Conservation (phyloP, 2,113 vertebrate genomes). For the Chionomys nivalis region DNA sequence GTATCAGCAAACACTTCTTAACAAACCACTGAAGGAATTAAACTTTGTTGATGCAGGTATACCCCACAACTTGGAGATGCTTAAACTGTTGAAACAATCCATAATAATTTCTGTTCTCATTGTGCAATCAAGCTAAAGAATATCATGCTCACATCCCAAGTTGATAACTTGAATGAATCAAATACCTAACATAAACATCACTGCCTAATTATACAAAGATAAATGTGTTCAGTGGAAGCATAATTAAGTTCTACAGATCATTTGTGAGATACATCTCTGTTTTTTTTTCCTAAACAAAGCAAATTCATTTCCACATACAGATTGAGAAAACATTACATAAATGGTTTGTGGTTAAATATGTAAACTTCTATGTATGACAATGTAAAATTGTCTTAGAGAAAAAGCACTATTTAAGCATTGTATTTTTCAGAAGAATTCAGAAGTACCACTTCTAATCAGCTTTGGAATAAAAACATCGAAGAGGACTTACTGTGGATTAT, state of each 20-base stretch:
- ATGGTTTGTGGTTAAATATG: not conserved
- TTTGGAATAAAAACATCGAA: not conserved
- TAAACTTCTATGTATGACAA: not conserved
- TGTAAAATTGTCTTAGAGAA: not conserved
- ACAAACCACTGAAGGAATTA: not conserved
- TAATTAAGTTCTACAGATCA: not conserved
- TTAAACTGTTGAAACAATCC: not conserved
- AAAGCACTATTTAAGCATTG: not conserved
- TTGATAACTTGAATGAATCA: slow-evolving; percentile 12
- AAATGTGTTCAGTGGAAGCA: not conserved
- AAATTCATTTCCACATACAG: not conserved
- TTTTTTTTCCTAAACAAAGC: not conserved
- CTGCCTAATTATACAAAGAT: not conserved
- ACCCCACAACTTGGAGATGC: not conserved
- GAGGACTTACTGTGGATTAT: not conserved
- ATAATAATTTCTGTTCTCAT: not conserved
- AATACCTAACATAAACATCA: not conserved
- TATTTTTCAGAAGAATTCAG: not conserved
- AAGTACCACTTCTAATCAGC: not conserved
- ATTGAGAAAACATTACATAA: not conserved
- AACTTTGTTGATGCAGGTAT: not conserved
- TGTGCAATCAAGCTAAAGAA: not conserved
- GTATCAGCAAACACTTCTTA: not conserved
- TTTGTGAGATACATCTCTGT: not conserved
- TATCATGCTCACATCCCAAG: not conserved